Percentiles rank a stretch among this genome's conserved stretches.
phyloP scores from a whole-genome alignment of 92 coral and sea anemone species.

The Parazoanthus atlanticus region DNA sequence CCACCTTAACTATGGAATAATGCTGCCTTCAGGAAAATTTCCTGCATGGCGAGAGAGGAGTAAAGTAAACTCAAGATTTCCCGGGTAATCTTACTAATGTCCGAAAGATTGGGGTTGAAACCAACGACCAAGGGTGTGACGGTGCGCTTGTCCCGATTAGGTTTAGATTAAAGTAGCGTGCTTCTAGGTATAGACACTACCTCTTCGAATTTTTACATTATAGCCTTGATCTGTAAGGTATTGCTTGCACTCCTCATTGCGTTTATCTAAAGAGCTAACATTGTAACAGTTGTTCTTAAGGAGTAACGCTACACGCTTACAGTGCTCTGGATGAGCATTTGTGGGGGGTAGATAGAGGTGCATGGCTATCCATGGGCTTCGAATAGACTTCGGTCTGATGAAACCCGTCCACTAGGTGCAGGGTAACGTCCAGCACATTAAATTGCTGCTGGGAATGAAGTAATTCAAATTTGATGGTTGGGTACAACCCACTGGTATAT shows the following conservation, averaged over 20 bases:
- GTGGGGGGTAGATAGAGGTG: not conserved
- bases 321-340: not conserved
- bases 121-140: no score
- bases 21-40: not conserved
- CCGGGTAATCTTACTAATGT: not conserved
- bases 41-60: not conserved
- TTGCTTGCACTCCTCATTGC: not conserved
- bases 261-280: not conserved
- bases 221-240: no score
- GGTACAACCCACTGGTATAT: not conserved
- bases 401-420: not conserved
- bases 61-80: not conserved
- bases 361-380: not conserved
- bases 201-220: not conserved
- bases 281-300: not conserved
- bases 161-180: not conserved
- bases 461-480: not conserved
- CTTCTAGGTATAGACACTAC: not conserved
- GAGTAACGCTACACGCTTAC: not conserved
- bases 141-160: not conserved
- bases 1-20: conserved; percentile 6
- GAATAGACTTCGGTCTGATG: not conserved
- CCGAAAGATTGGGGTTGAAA: no score
- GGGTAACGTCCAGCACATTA: no score
- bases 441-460: no score